Conservation (phyloP, 2,113 vertebrate species). For the Panthera uncia region DNA sequence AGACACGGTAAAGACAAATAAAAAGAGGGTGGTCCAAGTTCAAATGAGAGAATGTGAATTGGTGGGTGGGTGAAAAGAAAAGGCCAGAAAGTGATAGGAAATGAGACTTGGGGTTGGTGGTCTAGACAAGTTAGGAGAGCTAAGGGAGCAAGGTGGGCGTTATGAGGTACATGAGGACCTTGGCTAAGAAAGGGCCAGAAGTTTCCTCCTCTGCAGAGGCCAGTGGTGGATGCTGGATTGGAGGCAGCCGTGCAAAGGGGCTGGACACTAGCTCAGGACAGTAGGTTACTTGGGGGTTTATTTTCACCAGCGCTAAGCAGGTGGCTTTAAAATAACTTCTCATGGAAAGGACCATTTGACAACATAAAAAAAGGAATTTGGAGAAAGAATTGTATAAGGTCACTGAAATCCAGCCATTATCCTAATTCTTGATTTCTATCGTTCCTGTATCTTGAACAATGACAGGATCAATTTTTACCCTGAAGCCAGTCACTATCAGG, state of each 20-base stretch:
- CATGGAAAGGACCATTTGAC: not conserved
- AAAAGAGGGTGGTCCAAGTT: not conserved
- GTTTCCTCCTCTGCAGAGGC: not conserved
- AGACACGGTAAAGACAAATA: not conserved
- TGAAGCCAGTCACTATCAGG: not conserved
- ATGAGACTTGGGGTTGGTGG: not conserved
- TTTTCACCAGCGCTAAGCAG: not conserved
- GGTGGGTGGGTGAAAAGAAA: not conserved
- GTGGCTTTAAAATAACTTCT: conserved; percentile 7
- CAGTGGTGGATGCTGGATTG: not conserved
- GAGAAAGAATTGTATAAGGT: not conserved
- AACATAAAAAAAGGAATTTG: not conserved
- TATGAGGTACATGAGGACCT: not conserved
- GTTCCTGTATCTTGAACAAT: not conserved
- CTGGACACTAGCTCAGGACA: not conserved
- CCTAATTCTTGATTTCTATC: not conserved
- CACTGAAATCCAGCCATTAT: not conserved
- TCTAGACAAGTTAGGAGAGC: not conserved
- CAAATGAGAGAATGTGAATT: not conserved
- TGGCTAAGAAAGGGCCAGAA: not conserved
- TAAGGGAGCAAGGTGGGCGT: not conserved
- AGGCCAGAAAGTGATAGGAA: not conserved
- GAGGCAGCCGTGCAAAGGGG: not conserved
- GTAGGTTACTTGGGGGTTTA: not conserved
- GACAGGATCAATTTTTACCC: not conserved